Conservation (phyloP, 30 jellyfish, hydroid and myxozoan genomes). For the Pelagia noctiluca region DNA sequence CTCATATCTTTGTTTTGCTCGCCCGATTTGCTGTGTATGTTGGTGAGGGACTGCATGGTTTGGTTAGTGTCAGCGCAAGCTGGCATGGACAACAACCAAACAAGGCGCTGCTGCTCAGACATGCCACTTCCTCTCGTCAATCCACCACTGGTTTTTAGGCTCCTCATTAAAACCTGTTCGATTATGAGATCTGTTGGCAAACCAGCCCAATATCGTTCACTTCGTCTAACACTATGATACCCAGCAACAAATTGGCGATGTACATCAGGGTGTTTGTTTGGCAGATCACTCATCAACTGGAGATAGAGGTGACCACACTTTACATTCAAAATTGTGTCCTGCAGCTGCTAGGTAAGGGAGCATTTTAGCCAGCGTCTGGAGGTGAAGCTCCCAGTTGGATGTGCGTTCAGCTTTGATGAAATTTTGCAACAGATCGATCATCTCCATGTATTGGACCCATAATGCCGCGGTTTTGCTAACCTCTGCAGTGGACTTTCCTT, state of each 20-base stretch:
- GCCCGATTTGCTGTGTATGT: background rate
- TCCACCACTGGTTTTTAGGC: constrained; percentile 21
- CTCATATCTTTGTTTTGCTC: constrained; percentile 11
- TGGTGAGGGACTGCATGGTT: constrained; percentile 20
- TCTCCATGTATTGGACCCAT: constrained; percentile 33
- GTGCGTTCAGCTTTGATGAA: constrained; percentile 38
- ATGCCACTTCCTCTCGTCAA: constrained; percentile 28
- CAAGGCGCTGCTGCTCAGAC: constrained; percentile 16
- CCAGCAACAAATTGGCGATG: constrained; percentile 3
- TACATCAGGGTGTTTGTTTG: background rate
- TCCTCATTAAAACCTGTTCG: constrained; percentile 13
- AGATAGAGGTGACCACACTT: constrained; percentile 18
- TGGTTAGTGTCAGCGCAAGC: constrained; percentile 22
- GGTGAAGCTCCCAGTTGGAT: constrained; percentile 11
- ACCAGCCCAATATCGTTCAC: constrained; percentile 19
- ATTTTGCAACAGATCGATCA: constrained; percentile 9
- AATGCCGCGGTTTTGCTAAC: background rate
- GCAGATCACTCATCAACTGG: constrained; percentile 7
- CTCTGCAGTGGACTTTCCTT: background rate
- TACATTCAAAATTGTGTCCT: constrained; percentile 21
- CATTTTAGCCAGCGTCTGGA: background rate
- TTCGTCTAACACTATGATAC: constrained; percentile 7
- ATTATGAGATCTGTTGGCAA: constrained; percentile 4
- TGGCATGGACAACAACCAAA: constrained; percentile 15
- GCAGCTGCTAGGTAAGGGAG: constrained; percentile 29